Conservation (phyloP, 2,797 vertebrate genomes). For the Sebastes cheni region DNA sequence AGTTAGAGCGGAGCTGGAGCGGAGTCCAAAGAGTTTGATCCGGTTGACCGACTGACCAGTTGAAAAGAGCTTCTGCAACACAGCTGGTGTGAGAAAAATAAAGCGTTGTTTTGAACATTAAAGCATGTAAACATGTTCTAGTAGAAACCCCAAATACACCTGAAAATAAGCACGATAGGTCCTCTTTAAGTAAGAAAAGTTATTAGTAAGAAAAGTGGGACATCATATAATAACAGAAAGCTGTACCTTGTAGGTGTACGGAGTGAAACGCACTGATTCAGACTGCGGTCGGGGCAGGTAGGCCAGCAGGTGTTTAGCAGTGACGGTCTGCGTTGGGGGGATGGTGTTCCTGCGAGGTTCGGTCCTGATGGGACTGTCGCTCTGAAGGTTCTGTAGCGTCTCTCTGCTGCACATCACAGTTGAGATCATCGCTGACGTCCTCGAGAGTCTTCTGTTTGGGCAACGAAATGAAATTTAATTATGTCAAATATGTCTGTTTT, state of each 20-base stretch:
- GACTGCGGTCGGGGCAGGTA: conserved; percentile 76
- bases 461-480: background rate
- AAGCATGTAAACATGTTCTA: too few species aligned
- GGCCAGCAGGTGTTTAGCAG: conserved; percentile 80
- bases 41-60: too few species aligned
- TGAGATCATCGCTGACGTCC: conserved; percentile 36
- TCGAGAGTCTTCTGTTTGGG: conserved; percentile 1
- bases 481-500: background rate
- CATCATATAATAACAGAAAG: background rate
- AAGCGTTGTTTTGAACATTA: too few species aligned
- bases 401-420: conserved; percentile 52
- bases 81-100: too few species aligned
- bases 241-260: conserved; percentile 75
- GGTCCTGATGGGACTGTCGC: conserved; percentile 26
- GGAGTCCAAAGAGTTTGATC: too few species aligned
- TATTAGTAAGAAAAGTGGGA: too few species aligned
- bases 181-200: too few species aligned
- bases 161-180: too few species aligned
- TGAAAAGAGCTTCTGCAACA: too few species aligned
- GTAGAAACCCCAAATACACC: too few species aligned
- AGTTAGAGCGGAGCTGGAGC: too few species aligned
- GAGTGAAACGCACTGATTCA: conserved; percentile 57
- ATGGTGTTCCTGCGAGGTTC: conserved; percentile 80
- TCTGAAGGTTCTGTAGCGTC: conserved; percentile 36
- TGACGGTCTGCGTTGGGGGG: conserved; percentile 70